Evolutionary conservation across 2,113 vertebrate genomes (phyloP), one percentile per base, ranked within the genome.

Genomic region (Marmota monax): DNA sequence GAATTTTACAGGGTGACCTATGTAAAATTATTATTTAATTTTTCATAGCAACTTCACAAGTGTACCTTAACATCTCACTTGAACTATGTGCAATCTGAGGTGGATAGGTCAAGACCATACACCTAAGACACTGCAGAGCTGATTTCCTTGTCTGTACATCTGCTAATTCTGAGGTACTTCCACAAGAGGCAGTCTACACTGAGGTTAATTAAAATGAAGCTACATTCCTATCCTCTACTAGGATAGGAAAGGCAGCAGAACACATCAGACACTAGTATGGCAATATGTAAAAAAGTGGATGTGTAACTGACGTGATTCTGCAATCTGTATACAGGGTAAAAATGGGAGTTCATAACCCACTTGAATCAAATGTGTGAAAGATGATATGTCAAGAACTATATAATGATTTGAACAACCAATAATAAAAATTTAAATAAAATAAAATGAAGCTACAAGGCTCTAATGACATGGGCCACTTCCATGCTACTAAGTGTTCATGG

Each of bases 201-300:
- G 16, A 92, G 58, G 11, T 51, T 74, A 86, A 92, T 90, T 65
- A 72, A 82, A 63, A 53, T 82, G 56, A 92, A 91, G 18, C 39
- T 5, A 42, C 39, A 42, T 42, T 42, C 39, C 39, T 42, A 42
- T 42, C 39, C 39, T 42, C 39, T 42, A 42, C 39, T 42, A 42
- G 39, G 39, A 42, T 42, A 42, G 5, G 39, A 42, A 42, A 42
- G 39, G 39, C 39, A 42, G 39, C 39, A 42, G 39, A 42, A 42
- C 39, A 42, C 39, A 42, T 42, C 39, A 42, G 39, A 42, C 39
- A 42, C 39, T 42, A 42, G 39, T 42, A 42, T 42, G 39, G 39
- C 39, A 42, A 42, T 42, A 42, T 42, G 39, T 42, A 42, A 42
- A 42, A 42, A 42, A 42, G 39, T 42, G 39, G 39, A 42, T 42